Evolutionary conservation across 2,113 vertebrate genomes (phyloP), one percentile per base, ranked within the genome.

Genomic region (Rynchops niger): DNA sequence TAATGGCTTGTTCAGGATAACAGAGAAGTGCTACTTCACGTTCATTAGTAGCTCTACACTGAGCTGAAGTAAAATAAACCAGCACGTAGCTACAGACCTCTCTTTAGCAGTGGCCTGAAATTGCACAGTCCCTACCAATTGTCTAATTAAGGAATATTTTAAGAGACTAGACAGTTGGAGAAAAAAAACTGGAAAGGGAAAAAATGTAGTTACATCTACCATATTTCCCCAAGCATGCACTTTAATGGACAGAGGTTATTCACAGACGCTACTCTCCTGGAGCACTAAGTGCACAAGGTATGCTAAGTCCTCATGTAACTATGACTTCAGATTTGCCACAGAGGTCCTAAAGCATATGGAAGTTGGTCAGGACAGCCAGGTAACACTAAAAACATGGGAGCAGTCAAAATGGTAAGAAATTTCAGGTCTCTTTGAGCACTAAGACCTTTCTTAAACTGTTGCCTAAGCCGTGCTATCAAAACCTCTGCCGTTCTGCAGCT

Each of bases 111-210:
- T 42, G 58, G 8, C 49, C 73, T 93, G 77, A 88, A 95, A 92
- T 56, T 93, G 49, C 79, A 94, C 52, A 43, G 25, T n/a, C 34
- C 42, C 34, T 67, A 52, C 61, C 66, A 59, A 80, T 45, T 82
- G 62, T 88, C 76, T 86, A 65, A 87, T 49, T 29, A 84, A 79
- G 69, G 71, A 96, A 84, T 95, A 93, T 94, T 95, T 97, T 95
- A 91, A 95, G 93, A 85, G 47, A 82, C 45, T 47, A 58, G 22
- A n/a, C 25, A 76, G 59, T 11, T 86, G 30, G 49, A 95, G 40
- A n/a, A 61, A 84, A 80, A 79, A 63, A 38, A 38, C 0, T 62
- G 74, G 42, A 86, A 81, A 82, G 61, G 49, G 47, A 79, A 79
- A 34, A 96, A 65, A 13, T 20, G 15, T 94, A 94, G 88, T 81